Evolutionary conservation across 2,113 vertebrate genomes (phyloP), one percentile per base, ranked within the genome.

Genomic region (Morone saxatilis): DNA sequence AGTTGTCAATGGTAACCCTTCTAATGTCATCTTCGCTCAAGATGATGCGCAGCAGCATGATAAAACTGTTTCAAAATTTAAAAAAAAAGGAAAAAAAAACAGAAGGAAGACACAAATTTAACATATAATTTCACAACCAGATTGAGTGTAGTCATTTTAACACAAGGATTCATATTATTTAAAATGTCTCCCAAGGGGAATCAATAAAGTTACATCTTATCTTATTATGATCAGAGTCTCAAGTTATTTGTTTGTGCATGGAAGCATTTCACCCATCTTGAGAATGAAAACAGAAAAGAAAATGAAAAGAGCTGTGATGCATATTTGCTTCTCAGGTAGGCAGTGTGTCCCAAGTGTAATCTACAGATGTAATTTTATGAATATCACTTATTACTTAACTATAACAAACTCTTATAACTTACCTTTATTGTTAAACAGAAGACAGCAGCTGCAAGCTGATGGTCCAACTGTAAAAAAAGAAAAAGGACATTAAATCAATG

Each of bases 11-110:
- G 43, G 76, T 69, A 19, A 76, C 25, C 19, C 6, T 75, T 43
- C 72, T 40, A 5, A 76, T 76, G 63, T 69, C 65, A 17, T 68
- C 1, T 59, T 72, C 17, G 2, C 17, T 40, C 13, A 67, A 14
- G 56, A 76, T 75, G 47, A 69, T 65, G 22, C 71, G 11, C 47
- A 85, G 74, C 83, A 88, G 69, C 72, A 70, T 50, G 56, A 59
- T 80, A 36, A 72, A 38, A 43, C 69, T 19, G 31, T 19, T 4
- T 5, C 4, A 50, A 74, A 48, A 65, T 45, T 7, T 41, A 2
- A 14, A 48, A 65, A 1, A 11, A 4, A 20, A 62, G 2, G 6
- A 48, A 65, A 2, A 11, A 4, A 41, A 63, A n/a, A 20, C 16
- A 62, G 2, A 14, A 25, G 5, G 13, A 31, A 31, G 31, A 31